A percentile compares a stretch with the other conserved stretches of the same genome.
Evolutionary conservation across 2,888 invertebrate species (phyloP).

Genomic region (Synergus gifuensis): DNA sequence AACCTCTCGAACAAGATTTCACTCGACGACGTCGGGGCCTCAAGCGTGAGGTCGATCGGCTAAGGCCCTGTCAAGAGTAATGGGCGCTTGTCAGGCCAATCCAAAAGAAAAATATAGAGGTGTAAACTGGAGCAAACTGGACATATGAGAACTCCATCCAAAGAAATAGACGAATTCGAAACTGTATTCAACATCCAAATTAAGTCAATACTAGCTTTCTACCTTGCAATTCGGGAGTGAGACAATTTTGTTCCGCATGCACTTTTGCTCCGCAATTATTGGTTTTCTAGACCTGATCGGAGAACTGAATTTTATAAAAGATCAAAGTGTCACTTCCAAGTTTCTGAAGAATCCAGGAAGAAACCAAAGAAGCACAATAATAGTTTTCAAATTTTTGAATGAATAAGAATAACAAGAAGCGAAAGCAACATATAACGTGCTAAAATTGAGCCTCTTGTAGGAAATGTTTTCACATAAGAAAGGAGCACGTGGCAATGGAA

Average conservation of each 20-base stretch:
- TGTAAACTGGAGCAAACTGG: background rate
- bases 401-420: background rate
- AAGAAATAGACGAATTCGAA: background rate
- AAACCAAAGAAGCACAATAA: too few relatives aligned
- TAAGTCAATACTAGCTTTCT: background rate
- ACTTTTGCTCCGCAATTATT: too few relatives aligned
- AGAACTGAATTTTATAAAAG: too few relatives aligned
- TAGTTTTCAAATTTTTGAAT: too few relatives aligned
- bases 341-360: too few relatives aligned
- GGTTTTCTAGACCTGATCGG: too few relatives aligned
- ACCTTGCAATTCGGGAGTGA: background rate
- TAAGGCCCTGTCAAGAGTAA: constrained; percentile 34
- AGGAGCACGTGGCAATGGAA: constrained; percentile 14
- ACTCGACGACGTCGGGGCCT: constrained; percentile 37
- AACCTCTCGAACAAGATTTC: constrained; percentile 42
- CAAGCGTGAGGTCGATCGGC: constrained; percentile 29
- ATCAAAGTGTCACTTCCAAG: too few relatives aligned
- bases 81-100: constrained; percentile 25
- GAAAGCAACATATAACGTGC: background rate
- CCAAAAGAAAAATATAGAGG: constrained; percentile 33
- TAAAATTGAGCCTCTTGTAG: background rate
- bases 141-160: background rate
- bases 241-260: too few relatives aligned
- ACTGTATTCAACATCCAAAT: background rate
- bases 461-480: constrained; percentile 20